These are phyloP conservation scores for Andrena chrysosceles DNA, from an alignment of 2,888 invertebrate species.

Conservation along the genomic window DNA sequence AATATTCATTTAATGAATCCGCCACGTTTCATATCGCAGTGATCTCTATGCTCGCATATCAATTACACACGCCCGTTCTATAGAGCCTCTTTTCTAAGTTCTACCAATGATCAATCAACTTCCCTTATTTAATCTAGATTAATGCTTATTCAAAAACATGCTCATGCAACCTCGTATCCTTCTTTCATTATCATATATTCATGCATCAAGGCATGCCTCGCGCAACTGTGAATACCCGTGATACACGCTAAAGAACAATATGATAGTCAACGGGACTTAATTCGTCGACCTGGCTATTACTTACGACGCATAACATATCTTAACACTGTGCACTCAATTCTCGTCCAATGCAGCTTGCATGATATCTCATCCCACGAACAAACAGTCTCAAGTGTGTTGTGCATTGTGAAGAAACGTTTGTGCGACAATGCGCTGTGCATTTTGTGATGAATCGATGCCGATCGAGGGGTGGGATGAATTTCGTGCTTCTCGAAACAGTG, in stretches of 20 bases:
- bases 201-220: slow-evolving; percentile 75
- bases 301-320: slow-evolving; percentile 70
- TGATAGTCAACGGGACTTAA: slow-evolving; percentile 45
- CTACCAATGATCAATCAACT: slow-evolving; percentile 18
- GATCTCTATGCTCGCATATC: neutral
- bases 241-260: slow-evolving; percentile 62
- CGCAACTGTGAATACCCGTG: slow-evolving; percentile 53
- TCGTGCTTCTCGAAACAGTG: neutral
- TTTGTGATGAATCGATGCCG: slow-evolving; percentile 53
- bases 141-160: slow-evolving; percentile 75
- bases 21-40: neutral
- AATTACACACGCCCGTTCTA: neutral
- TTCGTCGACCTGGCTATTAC: slow-evolving; percentile 58
- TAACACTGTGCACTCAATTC: slow-evolving; percentile 67
- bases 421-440: slow-evolving; percentile 60
- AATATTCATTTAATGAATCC: neutral
- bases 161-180: slow-evolving; percentile 75
- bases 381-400: slow-evolving; percentile 67
- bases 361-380: slow-evolving; percentile 71
- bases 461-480: slow-evolving; percentile 11
- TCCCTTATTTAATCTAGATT: slow-evolving; percentile 58
- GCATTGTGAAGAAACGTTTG: slow-evolving; percentile 63
- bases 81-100: slow-evolving; percentile 25
- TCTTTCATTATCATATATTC: slow-evolving; percentile 67
- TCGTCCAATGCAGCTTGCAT: slow-evolving; percentile 70